Evolutionary conservation across 2,888 invertebrate species (phyloP), one percentile per base, ranked within the genome.

Genomic region (Lordiphosa fenestrarum): DNA sequence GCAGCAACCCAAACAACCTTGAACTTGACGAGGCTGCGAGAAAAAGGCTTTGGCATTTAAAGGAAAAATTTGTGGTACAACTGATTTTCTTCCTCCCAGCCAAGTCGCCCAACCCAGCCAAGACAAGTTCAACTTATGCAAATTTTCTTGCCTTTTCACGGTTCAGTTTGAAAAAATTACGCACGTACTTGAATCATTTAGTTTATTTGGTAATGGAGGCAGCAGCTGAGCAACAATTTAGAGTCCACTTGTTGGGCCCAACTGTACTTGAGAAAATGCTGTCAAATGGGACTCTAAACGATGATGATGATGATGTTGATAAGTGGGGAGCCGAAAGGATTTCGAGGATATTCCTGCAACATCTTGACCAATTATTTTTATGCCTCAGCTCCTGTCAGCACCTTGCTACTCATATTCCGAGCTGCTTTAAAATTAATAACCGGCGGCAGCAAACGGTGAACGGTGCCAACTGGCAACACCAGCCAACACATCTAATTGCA

Each of bases 11-110:
- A 54, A 61, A 73, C 62, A 76, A 80, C 76, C 76, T 76, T 76
- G 76, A 76, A 76, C 76, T 80, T 80, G 72, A 70, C 53, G 64
- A 65, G 57, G 48, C 67, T 66, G 59, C 68, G 69, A 66, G 66
- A 67, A 58, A 72, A 70, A 66, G 62, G 57, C 58, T 62, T 60
- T 35, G 39, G 10, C 52, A 30, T 33, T 33, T 33, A 33, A 47
- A 66, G 50, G 19, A 55, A 66, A 66, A 59, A 62, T 53, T 49
- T 25, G 6, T 35, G 61, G 44, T 50, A 61, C 58, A 58, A 63
- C 48, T 61, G 61, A 65, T 54, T 62, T 64, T 59, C 54, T 9
- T 23, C 23, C 44, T 53, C 46, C 40, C 25, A 12, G 6, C 12
- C 6, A 7, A 42, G 6, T 13, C 30, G 7, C 6, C 42, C 6